Conservation (phyloP, 2,113 vertebrate species). For the Peromyscus californicus region DNA sequence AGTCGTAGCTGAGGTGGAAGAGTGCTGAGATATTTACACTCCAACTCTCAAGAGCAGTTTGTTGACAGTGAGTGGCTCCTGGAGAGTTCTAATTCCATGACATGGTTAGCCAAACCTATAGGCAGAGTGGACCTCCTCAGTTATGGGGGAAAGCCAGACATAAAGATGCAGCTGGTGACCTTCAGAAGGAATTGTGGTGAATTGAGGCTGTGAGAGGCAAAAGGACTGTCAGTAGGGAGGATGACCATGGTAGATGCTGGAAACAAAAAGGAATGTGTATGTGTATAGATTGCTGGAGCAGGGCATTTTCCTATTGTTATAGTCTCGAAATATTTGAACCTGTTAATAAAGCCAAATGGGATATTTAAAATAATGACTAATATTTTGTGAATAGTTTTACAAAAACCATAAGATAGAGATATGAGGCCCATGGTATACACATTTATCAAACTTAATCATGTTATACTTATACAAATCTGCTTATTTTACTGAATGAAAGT, state of each 20-base stretch:
- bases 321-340: conserved; percentile 39
- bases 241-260: not conserved
- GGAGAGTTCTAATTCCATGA: not conserved
- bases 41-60: not conserved
- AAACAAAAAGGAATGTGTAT: not conserved
- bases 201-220: not conserved
- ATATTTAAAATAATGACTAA: conserved; percentile 24
- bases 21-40: not conserved
- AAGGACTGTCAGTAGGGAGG: not conserved
- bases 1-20: not conserved
- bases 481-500: conserved; percentile 36
- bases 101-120: conserved; percentile 14
- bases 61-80: not conserved
- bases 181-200: not conserved
- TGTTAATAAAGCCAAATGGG: conserved; percentile 27
- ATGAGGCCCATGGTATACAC: not conserved
- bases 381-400: conserved; percentile 3
- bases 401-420: not conserved
- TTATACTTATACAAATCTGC: not conserved
- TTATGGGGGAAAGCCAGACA: not conserved
- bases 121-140: not conserved
- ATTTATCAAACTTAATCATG: conserved; percentile 19
- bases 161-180: not conserved
- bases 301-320: not conserved
- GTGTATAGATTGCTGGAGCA: not conserved